Evolutionary conservation across 2,888 invertebrate genomes (phyloP), one percentile per base, ranked within the genome.

Genomic region (Agonopterix alstromeriana): DNA sequence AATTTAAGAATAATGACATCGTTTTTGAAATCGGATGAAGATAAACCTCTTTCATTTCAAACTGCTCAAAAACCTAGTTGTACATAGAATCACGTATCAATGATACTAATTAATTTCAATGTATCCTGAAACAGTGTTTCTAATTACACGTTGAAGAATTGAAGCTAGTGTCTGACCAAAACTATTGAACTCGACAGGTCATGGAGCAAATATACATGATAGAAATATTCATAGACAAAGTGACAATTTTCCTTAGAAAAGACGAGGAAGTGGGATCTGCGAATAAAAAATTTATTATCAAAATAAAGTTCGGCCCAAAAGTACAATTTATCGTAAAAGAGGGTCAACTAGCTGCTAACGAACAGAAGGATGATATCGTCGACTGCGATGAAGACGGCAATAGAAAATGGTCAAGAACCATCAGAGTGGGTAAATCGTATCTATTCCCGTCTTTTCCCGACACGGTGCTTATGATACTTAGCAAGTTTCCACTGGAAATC

Each of bases 121-220:
- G 11, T 49, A 12, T 27, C 27, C 27, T 27, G 27, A 27, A 27
- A 27, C 36, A 5, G 35, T 36, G 36, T 8, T 43, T 45, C n/a
- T 9, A 8, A 40, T 2, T 35, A 11, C 10, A 47, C 5, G 12
- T 35, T 53, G 42, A 38, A 48, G 42, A 42, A 54, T 55, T 51
- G 58, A 65, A 73, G 64, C 67, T 76, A 7, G 27, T 27, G 27
- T 82, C 75, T 82, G 73, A 83, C 70, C 9, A 70, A 73, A 73
- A 67, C 58, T 71, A 65, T 84, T 83, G 70, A 73, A 75, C 70
- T 82, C 75, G 61, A 65, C 87, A 88, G 87, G 78, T 85, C 76
- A 89, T 89, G 85, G 89, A 90, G 77, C 88, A 89, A 81, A 73
- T 91, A 65, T 91, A 88, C 78, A 67, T 91, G 72, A 56, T 91